These are phyloP conservation scores for Semicossyphus pulcher DNA, from an alignment of 2,113 vertebrate genomes.

Conservation along the genomic window DNA sequence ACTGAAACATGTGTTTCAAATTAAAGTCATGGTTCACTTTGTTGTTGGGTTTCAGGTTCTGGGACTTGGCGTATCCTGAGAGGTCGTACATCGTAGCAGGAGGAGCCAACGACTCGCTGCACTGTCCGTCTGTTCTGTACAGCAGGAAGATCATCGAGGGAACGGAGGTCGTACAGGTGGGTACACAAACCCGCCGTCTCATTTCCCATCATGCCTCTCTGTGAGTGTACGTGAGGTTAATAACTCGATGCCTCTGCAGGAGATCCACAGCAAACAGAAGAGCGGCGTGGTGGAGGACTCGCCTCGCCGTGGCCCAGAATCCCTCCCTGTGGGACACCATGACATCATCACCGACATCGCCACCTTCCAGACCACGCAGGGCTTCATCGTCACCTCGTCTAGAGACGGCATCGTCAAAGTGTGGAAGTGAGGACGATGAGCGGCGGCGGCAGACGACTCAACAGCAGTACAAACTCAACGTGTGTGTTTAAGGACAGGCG, in stretches of 20 bases:
- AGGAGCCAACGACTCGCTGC: slow-evolving; percentile 86
- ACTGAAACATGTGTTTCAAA: no score
- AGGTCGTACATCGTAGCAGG: slow-evolving; percentile 94
- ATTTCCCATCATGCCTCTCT: slow-evolving; percentile 19
- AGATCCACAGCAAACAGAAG: slow-evolving; percentile 98
- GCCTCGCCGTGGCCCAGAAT: slow-evolving; percentile 92
- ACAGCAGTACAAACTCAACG: no score
- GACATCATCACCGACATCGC: slow-evolving; percentile 98
- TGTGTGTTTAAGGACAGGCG: no score
- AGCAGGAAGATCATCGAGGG: slow-evolving; percentile 97
- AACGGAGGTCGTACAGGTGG: slow-evolving; percentile 96
- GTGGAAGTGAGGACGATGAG: slow-evolving; percentile 87
- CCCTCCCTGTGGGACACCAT: slow-evolving; percentile 94
- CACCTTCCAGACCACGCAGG: slow-evolving; percentile 97
- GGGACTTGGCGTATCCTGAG: slow-evolving; percentile 97
- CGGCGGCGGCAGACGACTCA: fast-evolving
- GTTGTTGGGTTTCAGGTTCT: slow-evolving; percentile 87
- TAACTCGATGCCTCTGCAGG: slow-evolving; percentile 75
- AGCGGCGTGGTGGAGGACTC: slow-evolving; percentile 90
- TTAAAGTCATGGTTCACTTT: no score
- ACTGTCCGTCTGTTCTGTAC: slow-evolving; percentile 93
- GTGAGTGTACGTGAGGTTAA: neutral
- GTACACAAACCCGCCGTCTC: fast-evolving
- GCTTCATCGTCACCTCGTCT: slow-evolving; percentile 97
- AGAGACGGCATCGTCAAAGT: slow-evolving; percentile 98